Evolutionary conservation across 2,888 invertebrate genomes (phyloP).

Genomic region (Yponomeuta malinellus): DNA sequence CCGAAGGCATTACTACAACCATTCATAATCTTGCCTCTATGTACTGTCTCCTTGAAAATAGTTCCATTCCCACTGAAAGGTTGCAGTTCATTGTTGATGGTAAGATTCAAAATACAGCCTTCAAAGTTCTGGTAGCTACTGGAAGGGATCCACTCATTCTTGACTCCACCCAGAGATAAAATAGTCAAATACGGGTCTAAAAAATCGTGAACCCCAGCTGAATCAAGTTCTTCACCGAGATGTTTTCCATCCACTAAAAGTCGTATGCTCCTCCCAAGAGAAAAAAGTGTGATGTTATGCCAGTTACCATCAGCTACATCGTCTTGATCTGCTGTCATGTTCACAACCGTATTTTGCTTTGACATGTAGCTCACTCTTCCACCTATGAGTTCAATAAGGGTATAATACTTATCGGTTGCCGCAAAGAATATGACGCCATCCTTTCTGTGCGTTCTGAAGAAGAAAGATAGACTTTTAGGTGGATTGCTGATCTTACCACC

Average conservation of each 20-base stretch:
- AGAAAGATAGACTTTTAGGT: slow-evolving; percentile 83
- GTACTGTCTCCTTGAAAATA: slow-evolving; percentile 82
- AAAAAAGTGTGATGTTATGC: slow-evolving; percentile 90
- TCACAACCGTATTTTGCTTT: slow-evolving; percentile 84
- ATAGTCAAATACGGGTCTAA: slow-evolving; percentile 91
- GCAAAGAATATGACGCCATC: slow-evolving; percentile 91
- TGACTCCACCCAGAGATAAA: slow-evolving; percentile 86
- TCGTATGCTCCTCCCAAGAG: slow-evolving; percentile 81
- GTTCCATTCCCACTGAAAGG: slow-evolving; percentile 92
- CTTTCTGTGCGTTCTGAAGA: slow-evolving; percentile 86
- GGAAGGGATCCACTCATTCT: slow-evolving; percentile 76
- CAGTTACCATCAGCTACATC: slow-evolving; percentile 87
- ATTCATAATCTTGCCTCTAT: slow-evolving; percentile 82
- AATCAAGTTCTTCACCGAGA: slow-evolving; percentile 90
- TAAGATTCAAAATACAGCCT: slow-evolving; percentile 93
- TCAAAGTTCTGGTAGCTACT: slow-evolving; percentile 81
- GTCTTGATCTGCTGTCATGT: slow-evolving; percentile 82
- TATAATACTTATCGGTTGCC: slow-evolving; percentile 91
- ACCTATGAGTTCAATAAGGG: slow-evolving; percentile 84
- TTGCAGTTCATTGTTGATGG: slow-evolving; percentile 91
- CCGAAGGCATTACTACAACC: slow-evolving; percentile 87
- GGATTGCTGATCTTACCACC: slow-evolving; percentile 60
- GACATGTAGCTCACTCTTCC: slow-evolving; percentile 89
- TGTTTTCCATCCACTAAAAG: slow-evolving; percentile 81
- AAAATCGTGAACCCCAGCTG: slow-evolving; percentile 92